Evolutionary conservation across 2,888 invertebrate genomes (phyloP), one percentile per base, ranked within the genome.

Genomic region (Hypolimnas misippus): DNA sequence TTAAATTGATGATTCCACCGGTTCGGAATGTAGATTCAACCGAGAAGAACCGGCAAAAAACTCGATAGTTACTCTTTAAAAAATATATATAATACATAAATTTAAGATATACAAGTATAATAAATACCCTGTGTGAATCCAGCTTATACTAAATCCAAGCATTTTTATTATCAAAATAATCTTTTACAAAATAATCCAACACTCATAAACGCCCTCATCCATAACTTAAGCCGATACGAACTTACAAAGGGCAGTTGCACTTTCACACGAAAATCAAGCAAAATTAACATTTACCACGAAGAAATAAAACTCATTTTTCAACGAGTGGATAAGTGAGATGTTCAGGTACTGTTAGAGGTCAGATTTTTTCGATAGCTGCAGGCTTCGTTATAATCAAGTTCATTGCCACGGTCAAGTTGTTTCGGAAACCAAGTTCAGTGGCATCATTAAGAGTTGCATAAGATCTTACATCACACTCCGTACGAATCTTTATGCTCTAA

Each of bases 341-440:
- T 21, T 25, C 21, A 35, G 19, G 14, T n/a, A 53, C 33, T 44
- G 17, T 31, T 55, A 46, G 35, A 53, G 55, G 60, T 60, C 60
- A 29, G 50, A 52, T 51, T 44, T 44, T 44, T 51, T 14, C 8
- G 19, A 44, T 52, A 8, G 31, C 59, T 56, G 40, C 51, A 40
- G 55, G 51, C 57, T 50, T 42, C 51, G 55, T 40, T 35, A 66
- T 55, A 53, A 49, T 49, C 25, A 76, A 75, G 84, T 84, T 86
- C 84, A 86, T 72, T 84, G 86, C 84, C 83, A 84, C 73, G 84
- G 80, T 63, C 79, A 49, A 73, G 70, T 72, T 29, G 73, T 74
- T 76, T 72, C 69, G 66, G 57, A 57, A 66, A 72, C 69, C 76
- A 67, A 75, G 73, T 72, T 76, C 74, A 62, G 67, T 72, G 69